Evolutionary conservation across 2,113 vertebrate species (phyloP).

Genomic region (Neogale vison): DNA sequence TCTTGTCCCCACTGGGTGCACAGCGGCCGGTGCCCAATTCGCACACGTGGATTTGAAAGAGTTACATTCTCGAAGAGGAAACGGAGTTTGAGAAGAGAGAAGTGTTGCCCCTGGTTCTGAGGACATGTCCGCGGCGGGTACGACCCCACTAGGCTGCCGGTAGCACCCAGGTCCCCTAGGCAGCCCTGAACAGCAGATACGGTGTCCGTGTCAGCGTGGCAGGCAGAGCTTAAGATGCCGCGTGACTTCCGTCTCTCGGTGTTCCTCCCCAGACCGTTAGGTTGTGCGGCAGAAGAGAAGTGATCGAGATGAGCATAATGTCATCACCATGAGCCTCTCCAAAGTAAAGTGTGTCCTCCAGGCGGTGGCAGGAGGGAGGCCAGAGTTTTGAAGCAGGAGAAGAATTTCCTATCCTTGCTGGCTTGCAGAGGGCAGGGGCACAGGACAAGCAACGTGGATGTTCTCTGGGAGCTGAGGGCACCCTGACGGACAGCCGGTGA

Average conservation of each 20-base stretch:
- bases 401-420: neutral
- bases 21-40: neutral
- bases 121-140: neutral
- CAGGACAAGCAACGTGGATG: neutral
- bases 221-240: neutral
- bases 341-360: neutral
- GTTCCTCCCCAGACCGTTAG: neutral
- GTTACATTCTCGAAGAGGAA: neutral
- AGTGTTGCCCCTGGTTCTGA: neutral
- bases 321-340: neutral
- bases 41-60: neutral
- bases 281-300: neutral
- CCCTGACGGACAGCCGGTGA: neutral
- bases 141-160: neutral
- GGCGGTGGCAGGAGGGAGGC: neutral
- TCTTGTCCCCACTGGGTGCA: fast-evolving
- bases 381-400: neutral
- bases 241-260: neutral
- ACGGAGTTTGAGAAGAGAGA: neutral
- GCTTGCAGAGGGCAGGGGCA: neutral
- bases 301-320: neutral
- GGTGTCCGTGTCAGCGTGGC: neutral
- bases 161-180: no score
- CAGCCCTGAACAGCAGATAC: no score
- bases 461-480: neutral